Evolutionary conservation across 2,113 vertebrate species (phyloP), one percentile per base, ranked within the genome.

Genomic region (Perccottus glenii): DNA sequence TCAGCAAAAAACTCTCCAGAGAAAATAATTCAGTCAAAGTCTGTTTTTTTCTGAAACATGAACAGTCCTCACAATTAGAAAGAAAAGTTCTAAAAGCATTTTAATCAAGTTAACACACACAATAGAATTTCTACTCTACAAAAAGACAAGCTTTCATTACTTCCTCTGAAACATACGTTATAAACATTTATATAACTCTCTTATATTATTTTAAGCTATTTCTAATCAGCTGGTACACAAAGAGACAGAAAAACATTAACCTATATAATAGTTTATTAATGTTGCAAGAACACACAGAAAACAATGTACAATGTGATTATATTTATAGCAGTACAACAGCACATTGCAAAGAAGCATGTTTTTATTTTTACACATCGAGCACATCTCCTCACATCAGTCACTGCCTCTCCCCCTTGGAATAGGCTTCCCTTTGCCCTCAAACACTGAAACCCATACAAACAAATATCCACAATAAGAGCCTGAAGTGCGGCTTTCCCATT

Each of bases 401-500:
- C 32, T 6, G 0, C 52, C 57, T 47, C 11, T 19, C 48, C 51
- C 36, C 19, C 55, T 11, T 60, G 46, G n/a, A 65, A 44, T 19
- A 60, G 75, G 66, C 71, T 81, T 81, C 68, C 60, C 61, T 69
- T 46, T 73, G 61, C 67, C 66, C 55, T 55, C 27, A 72, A 76
- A 81, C 71, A 77, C 60, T 65, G 40, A 64, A 73, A 60, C 55
- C 35, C 35, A 58, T 35, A 67, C 40, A 65, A n/a, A 67, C 60
- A 73, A 60, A 73, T 32, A 55, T 40, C 58, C 67, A 38, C 27
- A 74, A 64, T 40, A 73, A 64, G 35, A 67, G 64, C 86, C 87
- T 65, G 70, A 57, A 80, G 86, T 75, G 60, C 6, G 87, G 86
- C 83, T 85, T 88, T 82, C 83, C 90, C 77, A 77, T 72, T 85